Percentiles rank a stretch among this genome's conserved stretches.
These are phyloP conservation scores for Dryoscopus gambensis DNA, from an alignment of 2,113 vertebrate genomes.

Conservation along the genomic window DNA sequence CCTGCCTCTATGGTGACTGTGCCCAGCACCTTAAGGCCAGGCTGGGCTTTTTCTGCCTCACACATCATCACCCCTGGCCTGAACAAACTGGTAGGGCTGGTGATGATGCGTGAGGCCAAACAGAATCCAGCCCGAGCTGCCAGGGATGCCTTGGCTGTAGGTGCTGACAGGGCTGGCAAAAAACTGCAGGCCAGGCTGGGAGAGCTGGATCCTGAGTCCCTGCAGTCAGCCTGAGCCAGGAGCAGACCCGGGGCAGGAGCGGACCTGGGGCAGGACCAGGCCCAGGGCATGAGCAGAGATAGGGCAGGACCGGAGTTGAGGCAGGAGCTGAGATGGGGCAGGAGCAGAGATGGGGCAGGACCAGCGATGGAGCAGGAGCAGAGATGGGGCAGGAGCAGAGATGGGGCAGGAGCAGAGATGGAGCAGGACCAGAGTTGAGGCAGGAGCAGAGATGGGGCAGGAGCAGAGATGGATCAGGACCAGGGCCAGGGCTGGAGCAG, in stretches of 20 bases:
- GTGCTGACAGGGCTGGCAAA: slow-evolving; percentile 57
- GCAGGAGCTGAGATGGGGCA: accelerated
- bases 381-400: neutral
- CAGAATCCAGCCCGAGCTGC: slow-evolving; percentile 38
- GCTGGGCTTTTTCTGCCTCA: slow-evolving; percentile 54
- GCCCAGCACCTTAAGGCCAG: slow-evolving; percentile 52
- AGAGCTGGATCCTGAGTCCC: neutral
- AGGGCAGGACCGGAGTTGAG: neutral
- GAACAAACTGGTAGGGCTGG: slow-evolving; percentile 45
- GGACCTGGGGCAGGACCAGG: neutral
- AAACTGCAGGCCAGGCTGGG: neutral
- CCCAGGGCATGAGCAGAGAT: accelerated
- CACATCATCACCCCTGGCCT: slow-evolving; percentile 47
- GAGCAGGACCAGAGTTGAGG: neutral
- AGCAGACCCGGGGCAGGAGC: neutral
- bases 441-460: neutral
- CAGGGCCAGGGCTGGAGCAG: accelerated
- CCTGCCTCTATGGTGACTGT: neutral
- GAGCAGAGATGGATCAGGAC: accelerated
- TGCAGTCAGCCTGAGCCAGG: neutral
- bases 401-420: accelerated
- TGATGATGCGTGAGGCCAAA: slow-evolving; percentile 57
- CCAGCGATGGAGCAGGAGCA: neutral
- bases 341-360: accelerated
- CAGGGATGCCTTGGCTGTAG: slow-evolving; percentile 36